phyloP scores from a whole-genome alignment of 2,797 vertebrate genomes.

The Lagorchestes hirsutus region DNA sequence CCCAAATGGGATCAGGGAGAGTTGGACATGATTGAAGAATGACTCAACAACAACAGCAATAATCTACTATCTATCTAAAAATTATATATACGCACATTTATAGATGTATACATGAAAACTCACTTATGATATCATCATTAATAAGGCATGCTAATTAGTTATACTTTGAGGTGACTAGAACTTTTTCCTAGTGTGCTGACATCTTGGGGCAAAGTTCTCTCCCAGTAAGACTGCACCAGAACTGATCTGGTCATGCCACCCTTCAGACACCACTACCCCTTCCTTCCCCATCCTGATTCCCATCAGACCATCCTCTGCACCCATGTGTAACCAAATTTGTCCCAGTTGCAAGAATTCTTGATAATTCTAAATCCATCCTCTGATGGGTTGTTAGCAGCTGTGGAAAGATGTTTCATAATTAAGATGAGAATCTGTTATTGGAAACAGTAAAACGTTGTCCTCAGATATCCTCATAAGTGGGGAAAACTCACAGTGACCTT shows the following conservation, averaged over 20 bases:
- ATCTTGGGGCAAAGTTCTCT: not conserved
- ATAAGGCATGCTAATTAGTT: not conserved
- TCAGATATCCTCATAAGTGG: not conserved
- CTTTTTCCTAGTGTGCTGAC: not conserved
- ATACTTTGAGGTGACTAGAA: not conserved
- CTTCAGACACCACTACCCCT: not conserved
- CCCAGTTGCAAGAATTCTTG: not conserved
- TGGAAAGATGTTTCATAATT: not conserved
- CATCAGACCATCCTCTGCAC: not conserved
- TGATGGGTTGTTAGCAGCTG: conserved; percentile 2
- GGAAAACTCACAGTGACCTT: not conserved
- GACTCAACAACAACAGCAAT: not conserved
- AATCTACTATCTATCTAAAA: not conserved
- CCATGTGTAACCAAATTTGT: not conserved
- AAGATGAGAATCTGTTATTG: not conserved
- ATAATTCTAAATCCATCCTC: not conserved
- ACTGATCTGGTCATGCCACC: not conserved
- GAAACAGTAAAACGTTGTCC: not conserved
- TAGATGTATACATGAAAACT: rapidly evolving
- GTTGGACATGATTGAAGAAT: not conserved
- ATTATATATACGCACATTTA: not conserved
- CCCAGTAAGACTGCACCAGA: not conserved
- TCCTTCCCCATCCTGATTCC: not conserved
- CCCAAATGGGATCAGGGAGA: not conserved
- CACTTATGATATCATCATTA: no score